phyloP scores from a whole-genome alignment of 2,113 vertebrate genomes.

The Misgurnus anguillicaudatus region DNA sequence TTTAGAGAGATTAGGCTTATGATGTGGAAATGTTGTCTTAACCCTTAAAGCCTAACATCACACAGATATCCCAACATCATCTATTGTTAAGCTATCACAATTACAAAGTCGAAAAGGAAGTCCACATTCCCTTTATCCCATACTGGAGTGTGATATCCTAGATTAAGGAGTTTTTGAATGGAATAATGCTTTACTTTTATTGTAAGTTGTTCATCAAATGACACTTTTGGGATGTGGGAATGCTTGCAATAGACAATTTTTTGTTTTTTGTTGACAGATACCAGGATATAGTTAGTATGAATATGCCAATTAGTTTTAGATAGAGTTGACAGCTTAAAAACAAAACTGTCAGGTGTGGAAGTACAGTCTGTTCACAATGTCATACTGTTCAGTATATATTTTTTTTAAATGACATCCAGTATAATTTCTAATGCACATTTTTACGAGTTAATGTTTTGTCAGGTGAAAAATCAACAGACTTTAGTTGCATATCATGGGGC shows the following conservation, averaged over 20 bases:
- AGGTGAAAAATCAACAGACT: not conserved
- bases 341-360: not conserved
- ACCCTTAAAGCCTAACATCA: not conserved
- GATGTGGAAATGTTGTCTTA: conserved; percentile 31
- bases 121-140: no score
- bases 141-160: no score
- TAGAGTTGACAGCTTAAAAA: not conserved
- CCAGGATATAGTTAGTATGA: not conserved
- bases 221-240: no score
- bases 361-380: not conserved
- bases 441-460: not conserved
- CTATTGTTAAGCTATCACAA: conserved; percentile 4
- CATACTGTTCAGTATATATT: not conserved
- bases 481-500: not conserved
- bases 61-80: not conserved
- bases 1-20: conserved; percentile 38
- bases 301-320: no score
- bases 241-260: not conserved
- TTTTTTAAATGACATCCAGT: not conserved
- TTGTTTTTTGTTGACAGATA: conserved; percentile 1
- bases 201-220: no score
- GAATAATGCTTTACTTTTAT: no score
- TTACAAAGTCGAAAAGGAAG: not conserved
- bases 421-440: not conserved
- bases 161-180: no score